Base-by-base conservation (phyloP, 2,113 vertebrate species). In the Catharus bicknelli region DNA sequence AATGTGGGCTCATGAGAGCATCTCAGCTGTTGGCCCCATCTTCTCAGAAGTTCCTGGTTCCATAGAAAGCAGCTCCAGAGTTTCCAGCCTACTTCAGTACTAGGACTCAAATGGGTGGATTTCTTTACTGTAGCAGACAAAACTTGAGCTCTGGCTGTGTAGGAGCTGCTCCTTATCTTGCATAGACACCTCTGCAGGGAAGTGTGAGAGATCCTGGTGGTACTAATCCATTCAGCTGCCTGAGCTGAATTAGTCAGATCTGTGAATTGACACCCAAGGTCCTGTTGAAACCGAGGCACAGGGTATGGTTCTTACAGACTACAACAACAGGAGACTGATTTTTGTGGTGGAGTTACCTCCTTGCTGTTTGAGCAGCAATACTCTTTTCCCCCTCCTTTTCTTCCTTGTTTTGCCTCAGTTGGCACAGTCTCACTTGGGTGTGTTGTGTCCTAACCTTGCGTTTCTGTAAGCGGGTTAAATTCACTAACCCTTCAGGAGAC, bases 361-460 rank as follows among this genome's bases (percentile, higher is more conserved):
- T 72, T 51, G 7, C 19, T 67, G 40, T 72, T 55, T 40, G 21
- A 72, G 53, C 50, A 81, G 16, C 22, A 59, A 6, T 80, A 9
- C 9, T 42, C 20, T 51, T 61, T n/a, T 1, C 3, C 11, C 11
- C 15, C 3, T 30, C 7, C 4, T 67, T 47, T 34, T 32, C 9
- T 59, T 62, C 57, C 15, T 29, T 73, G 16, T 36, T 34, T 79
- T 73, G n/a, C 22, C 20, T 42, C 26, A 42, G 27, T 11, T 38
- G 32, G 34, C 0, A 2, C n/a, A 68, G 57, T 30, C 57, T 34
- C 23, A 10, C 18, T 20, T 76, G 1, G 0, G 18, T 0, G 0
- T n/a, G 3, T 48, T 18, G 7, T 42, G 5, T 78, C 48, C 30
- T 92, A 9, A 13, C 18, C n/a, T 75, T 75, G 11, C 18, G 27